phyloP scores from a whole-genome alignment of 2,797 vertebrate genomes.

The Acropternis orthonyx region DNA sequence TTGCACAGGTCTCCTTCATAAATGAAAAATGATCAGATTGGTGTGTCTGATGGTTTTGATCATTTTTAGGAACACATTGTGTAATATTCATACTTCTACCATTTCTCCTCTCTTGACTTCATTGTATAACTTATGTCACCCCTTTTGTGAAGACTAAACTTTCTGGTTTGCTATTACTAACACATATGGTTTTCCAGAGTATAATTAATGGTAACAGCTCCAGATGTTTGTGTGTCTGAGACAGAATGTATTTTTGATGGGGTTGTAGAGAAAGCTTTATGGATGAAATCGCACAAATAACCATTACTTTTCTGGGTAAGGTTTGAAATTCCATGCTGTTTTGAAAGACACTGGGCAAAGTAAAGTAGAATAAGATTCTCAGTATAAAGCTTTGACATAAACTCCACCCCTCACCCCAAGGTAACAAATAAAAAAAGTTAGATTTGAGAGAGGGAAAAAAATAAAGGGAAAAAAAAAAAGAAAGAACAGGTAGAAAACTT shows the following conservation, averaged over 20 bases:
- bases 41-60: not conserved
- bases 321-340: not conserved
- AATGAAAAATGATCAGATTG: not conserved
- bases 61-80: not conserved
- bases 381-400: not conserved
- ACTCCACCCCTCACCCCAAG: not conserved
- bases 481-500: not conserved
- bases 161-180: not conserved
- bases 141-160: not conserved
- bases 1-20: not conserved
- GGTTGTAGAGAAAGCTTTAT: not conserved
- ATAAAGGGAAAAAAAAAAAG: no score
- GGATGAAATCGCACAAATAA: not conserved
- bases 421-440: not conserved
- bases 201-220: not conserved
- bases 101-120: not conserved
- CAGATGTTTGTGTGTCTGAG: not conserved
- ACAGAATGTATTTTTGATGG: not conserved
- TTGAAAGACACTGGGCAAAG: not conserved
- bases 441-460: not conserved
- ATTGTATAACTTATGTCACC: not conserved
- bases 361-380: not conserved
- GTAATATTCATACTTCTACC: not conserved
- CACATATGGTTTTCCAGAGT: conserved; percentile 8
- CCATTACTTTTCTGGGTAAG: not conserved